These are phyloP conservation scores for Siniperca obscura DNA, from an alignment of 2,797 vertebrate genomes.

Conservation along the genomic window DNA sequence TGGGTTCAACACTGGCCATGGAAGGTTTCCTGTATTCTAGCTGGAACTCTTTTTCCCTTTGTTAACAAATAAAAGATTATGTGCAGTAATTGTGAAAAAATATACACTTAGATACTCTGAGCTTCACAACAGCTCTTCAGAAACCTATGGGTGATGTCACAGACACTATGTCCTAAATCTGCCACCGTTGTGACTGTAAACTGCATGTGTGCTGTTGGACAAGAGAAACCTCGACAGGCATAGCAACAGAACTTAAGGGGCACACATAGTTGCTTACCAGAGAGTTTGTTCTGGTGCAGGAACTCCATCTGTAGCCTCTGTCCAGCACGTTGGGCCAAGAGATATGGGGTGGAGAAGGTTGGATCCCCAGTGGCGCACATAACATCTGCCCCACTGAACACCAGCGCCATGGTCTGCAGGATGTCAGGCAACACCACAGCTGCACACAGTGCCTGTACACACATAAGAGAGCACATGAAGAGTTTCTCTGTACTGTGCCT, in stretches of 20 bases:
- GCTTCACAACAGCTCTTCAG: too few species aligned
- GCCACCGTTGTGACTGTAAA: background rate
- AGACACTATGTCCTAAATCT: too few species aligned
- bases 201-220: too few species aligned
- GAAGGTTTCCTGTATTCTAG: conserved; percentile 1
- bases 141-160: too few species aligned
- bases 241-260: background rate
- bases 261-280: conserved; percentile 80
- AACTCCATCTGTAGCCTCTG: conserved; percentile 98
- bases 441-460: conserved; percentile 89
- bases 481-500: background rate
- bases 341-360: conserved; percentile 90
- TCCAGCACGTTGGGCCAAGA: conserved; percentile 92
- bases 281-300: conserved; percentile 95
- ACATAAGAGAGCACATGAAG: background rate
- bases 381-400: conserved; percentile 94
- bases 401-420: conserved; percentile 90
- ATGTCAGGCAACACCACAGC: conserved; percentile 90
- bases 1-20: conserved; percentile 16
- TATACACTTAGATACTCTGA: background rate
- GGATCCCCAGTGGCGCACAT: conserved; percentile 95
- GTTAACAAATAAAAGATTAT: background rate
- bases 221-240: background rate
- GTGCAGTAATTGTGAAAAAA: background rate
- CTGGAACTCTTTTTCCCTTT: background rate